These are phyloP conservation scores for Caenorhabditis sp. DNA, from an alignment of 2,888 invertebrate species.

Conservation along the genomic window DNA sequence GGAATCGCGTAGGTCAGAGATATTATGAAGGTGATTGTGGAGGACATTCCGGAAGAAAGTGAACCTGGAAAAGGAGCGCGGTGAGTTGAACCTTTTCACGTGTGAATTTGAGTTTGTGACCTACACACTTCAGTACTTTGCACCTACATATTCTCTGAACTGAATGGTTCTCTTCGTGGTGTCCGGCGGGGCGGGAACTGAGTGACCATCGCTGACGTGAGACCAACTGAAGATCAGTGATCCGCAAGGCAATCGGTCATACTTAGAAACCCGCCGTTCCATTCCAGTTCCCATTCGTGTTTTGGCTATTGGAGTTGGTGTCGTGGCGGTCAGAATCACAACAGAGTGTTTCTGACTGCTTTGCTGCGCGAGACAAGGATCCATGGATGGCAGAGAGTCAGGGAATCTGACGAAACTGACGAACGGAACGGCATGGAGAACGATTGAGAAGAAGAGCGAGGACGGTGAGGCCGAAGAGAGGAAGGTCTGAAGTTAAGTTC, in stretches of 20 bases:
- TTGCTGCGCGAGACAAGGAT: conserved; percentile 6
- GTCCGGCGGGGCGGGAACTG: too few relatives aligned
- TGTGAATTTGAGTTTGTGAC: too few relatives aligned
- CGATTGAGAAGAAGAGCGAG: conserved; percentile 11
- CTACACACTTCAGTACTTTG: too few relatives aligned
- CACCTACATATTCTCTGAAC: too few relatives aligned
- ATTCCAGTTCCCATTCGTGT: too few relatives aligned
- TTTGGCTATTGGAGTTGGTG: too few relatives aligned
- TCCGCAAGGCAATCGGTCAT: too few relatives aligned
- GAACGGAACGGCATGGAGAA: conserved; percentile 15
- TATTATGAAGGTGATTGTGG: neutral
- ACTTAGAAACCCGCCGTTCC: too few relatives aligned
- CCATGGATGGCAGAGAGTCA: conserved; percentile 26
- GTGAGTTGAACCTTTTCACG: neutral
- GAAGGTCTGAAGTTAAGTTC: conserved; percentile 6
- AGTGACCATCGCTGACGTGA: too few relatives aligned
- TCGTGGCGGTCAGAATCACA: neutral
- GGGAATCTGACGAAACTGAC: conserved; percentile 18
- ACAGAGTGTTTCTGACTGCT: conserved; percentile 4
- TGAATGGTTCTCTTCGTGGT: too few relatives aligned
- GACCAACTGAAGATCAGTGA: too few relatives aligned
- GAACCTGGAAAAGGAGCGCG: too few relatives aligned
- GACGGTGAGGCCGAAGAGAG: neutral
- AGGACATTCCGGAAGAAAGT: neutral
- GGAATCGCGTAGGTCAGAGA: conserved; percentile 20